A percentile compares a stretch with the other conserved stretches of the same genome.
Conservation (phyloP, 2,113 vertebrate genomes). For the Brienomyrus longianalis region DNA sequence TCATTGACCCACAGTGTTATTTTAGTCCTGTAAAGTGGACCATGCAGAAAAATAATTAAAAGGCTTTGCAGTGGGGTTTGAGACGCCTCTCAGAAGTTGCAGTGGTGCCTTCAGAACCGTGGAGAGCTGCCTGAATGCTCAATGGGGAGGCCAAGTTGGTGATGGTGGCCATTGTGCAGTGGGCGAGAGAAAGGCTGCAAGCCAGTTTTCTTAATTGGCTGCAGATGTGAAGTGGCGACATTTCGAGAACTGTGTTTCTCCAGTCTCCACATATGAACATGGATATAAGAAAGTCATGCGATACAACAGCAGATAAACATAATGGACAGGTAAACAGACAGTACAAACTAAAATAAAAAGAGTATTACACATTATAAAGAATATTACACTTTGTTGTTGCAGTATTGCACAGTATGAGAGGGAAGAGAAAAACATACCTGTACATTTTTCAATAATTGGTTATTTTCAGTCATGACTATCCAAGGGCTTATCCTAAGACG, state of each 20-base stretch:
- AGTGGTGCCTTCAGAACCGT: constrained; percentile 3
- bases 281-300: too few relatives aligned
- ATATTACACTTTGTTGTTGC: too few relatives aligned
- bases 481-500: neutral
- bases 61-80: neutral
- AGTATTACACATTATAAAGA: too few relatives aligned
- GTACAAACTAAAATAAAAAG: too few relatives aligned
- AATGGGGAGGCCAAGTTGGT: neutral
- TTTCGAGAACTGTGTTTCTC: neutral
- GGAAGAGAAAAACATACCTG: neutral
- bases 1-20: neutral
- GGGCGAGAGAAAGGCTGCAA: neutral
- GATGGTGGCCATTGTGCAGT: neutral
- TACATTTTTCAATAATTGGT: neutral
- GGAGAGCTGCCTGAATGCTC: neutral
- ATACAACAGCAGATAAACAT: too few relatives aligned
- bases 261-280: too few relatives aligned
- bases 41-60: neutral
- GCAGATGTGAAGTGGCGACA: neutral
- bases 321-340: too few relatives aligned
- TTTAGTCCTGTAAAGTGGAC: neutral
- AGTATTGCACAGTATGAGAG: too few relatives aligned
- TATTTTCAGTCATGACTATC: neutral
- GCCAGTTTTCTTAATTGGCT: neutral
- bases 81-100: neutral